Conservation (phyloP, 2,113 vertebrate genomes). For the Rhabdomys dilectus region DNA sequence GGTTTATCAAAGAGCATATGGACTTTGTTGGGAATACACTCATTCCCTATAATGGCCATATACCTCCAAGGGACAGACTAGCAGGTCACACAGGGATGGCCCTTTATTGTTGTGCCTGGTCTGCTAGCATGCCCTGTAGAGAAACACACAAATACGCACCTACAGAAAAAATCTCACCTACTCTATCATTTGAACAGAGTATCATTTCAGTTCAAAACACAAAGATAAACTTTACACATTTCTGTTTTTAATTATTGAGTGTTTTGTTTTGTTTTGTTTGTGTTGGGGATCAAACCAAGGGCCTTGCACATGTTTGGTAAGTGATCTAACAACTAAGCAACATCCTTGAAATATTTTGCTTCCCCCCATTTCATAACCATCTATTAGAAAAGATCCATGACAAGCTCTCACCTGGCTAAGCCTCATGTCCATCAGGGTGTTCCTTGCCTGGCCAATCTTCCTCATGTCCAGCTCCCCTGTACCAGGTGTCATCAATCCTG, state of each 20-base stretch:
- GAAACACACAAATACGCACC: background rate
- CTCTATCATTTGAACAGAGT: background rate
- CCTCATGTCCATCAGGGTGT: slow-evolving; percentile 99
- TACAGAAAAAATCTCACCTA: background rate
- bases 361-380: rapidly evolving
- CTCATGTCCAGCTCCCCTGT: slow-evolving; percentile 99
- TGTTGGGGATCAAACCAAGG: background rate
- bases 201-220: background rate
- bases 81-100: background rate
- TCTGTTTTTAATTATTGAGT: background rate
- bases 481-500: slow-evolving; percentile 96
- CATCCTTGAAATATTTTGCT: background rate
- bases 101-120: background rate
- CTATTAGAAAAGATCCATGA: background rate
- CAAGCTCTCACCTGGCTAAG: slow-evolving; percentile 94
- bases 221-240: background rate
- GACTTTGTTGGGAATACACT: background rate
- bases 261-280: background rate
- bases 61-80: background rate
- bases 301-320: background rate
- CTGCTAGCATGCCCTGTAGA: background rate
- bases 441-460: slow-evolving; percentile 99
- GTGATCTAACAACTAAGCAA: background rate
- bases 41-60: background rate
- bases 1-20: background rate